Base-by-base conservation (phyloP, 2,113 vertebrate genomes). In the Todiramphus chloris region DNA sequence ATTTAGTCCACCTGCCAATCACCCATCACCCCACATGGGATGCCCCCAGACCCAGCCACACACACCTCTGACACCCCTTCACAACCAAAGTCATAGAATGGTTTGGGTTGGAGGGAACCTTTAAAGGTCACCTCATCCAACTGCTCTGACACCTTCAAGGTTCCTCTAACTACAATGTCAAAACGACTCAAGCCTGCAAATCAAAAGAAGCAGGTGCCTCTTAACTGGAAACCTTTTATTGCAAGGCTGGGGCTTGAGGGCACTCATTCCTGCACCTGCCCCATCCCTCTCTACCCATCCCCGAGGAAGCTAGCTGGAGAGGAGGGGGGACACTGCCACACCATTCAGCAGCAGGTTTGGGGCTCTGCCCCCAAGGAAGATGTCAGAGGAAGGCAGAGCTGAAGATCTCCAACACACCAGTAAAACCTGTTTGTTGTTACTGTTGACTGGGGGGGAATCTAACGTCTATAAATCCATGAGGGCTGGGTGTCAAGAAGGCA, bases 381-480 rank as follows among this genome's bases (percentile, higher is more conserved):
- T 10, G n/a, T 3, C 1, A 0, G 13, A 63, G 3, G 43, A 37
- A 46, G 20, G 28, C 1, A 2, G 17, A 37, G 30, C 41, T 77
- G 63, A 60, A 33, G 62, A 50, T 63, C 68, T 91, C 14, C 31
- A 15, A 4, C 9, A 2, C 20, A 8, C 2, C 55, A 50, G 19
- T 53, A 76, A 13, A 76, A 51, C 31, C 19, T 39, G 4, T 16
- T 43, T 0, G 0, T n/a, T 4, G n/a, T 0, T 35, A 24, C 3
- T 60, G 59, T 58, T 31, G 16, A 46, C 5, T 46, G 46, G 20
- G 46, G 9, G 46, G 19, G 46, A 31, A 31, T 16, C 30, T 56
- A 18, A 46, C 20, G 46, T 46, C 46, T 46, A 9, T 46, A 46
- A 46, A 46, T 46, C 18, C 46, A 46, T 19, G 19, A 46, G 19